Evolutionary conservation across 1,140 invertebrate genomes (phyloP), one percentile per base, ranked within the genome.

Genomic region (Drosophila orosa): DNA sequence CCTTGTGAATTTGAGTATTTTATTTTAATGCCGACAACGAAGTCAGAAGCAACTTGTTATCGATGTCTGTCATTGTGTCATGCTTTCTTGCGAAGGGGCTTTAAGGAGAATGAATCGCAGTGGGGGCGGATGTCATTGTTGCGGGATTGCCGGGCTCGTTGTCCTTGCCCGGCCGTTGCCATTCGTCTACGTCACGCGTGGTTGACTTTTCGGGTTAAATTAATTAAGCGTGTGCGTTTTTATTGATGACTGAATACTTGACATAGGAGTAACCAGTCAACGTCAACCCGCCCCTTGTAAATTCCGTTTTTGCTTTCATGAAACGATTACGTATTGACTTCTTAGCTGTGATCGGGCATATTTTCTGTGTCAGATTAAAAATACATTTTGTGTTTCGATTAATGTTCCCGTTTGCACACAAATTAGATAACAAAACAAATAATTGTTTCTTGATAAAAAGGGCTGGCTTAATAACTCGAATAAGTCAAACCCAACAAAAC

Each of bases 161-260:
- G 39, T 69, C 40, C 63, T 54, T 52, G 44, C 52, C 24, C 45
- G 44, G 44, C 24, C 29, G 22, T 52, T 78, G 71, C 48, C 67
- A 74, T 69, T 89, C 76, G 75, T 80, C 72, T 77, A 74, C 61
- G 48, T 77, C 77, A 83, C 83, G 80, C 79, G 61, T 87, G 84
- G 78, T 66, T 87, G 83, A 77, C 60, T 89, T 87, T 86, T 89
- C 63, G 76, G 84, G 83, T 87, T 87, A 89, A 87, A 80, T 87
- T 87, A 87, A 87, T 89, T 89, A 87, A 80, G 83, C 84, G 83
- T 89, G 84, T 89, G 83, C 84, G 76, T 89, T 89, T 83, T 89
- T 89, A 89, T 83, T 87, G 83, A 72, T 87, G 84, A 83, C 87
- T 83, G 80, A 87, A 86, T 79, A 45, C 58, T 29, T 22, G 27